Base-by-base conservation (phyloP, 2,797 vertebrate species). In the Zenarchopterus dispar region DNA sequence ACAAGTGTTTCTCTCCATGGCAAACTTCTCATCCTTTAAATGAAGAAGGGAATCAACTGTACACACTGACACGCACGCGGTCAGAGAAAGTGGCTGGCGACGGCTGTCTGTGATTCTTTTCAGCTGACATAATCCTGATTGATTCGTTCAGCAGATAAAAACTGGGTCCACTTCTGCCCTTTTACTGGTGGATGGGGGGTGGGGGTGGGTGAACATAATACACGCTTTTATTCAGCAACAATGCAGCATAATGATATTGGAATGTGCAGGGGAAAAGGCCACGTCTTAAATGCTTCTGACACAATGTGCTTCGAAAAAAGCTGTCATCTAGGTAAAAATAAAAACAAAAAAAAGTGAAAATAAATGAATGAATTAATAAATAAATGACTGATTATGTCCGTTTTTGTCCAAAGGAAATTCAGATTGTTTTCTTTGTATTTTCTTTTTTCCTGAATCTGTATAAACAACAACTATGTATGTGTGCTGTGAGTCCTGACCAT, bases 71-170 rank as follows among this genome's bases (percentile, higher is more conserved):
- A 54, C 65, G 81, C 77, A 84, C 66, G 50, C 45, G 8, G 22
- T 59, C 53, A 48, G 41, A 82, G 60, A 78, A 71, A 67, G 81
- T 56, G 84, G 77, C 91, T 94, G 93, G 94, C 94, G 93, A 94
- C 94, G 92, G 92, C 91, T 92, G 94, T 94, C 94, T 93, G 87
- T 94, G 93, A 98, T 98, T 98, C 96, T 96, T 98, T 97, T 97
- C 94, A 95, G 95, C 94, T 99, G 97, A 99, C 97, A 98, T 98
- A 98, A 99, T 97, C 96, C 97, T 98, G 96, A 98, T 98, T 98
- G 97, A 99, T 98, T 99, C 96, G 96, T 98, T 99, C 97, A 98
- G 96, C 96, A 98, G 97, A 98, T 99, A 98, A 97, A 98, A 98
- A 97, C 96, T 95, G 95, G 93, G 95, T 96, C 96, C 95, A 97